Conservation (phyloP, 2,113 vertebrate genomes). For the cattle (Bos taurus) region DNA sequence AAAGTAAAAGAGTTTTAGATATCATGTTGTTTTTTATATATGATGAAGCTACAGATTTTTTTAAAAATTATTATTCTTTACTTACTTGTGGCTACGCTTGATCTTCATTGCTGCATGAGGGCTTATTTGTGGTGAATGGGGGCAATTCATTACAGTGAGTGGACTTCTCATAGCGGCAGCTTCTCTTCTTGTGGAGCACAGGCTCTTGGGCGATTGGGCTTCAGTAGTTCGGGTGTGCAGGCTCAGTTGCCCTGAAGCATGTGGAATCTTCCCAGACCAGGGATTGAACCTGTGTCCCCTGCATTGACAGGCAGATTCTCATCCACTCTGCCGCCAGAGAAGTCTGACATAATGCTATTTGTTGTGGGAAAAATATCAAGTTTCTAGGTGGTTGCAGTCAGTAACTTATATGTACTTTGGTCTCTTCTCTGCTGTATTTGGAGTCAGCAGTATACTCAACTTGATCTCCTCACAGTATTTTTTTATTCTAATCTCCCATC, state of each 20-base stretch:
- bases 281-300: not conserved
- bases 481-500: not conserved
- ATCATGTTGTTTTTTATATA: not conserved
- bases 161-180: accelerated
- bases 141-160: not conserved
- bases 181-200: not conserved
- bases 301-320: not conserved
- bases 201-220: not conserved
- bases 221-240: not conserved
- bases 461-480: not conserved
- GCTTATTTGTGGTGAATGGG: not conserved
- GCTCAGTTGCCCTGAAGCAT: not conserved
- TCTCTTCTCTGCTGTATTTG: not conserved
- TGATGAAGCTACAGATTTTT: not conserved
- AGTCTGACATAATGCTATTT: not conserved
- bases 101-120: not conserved
- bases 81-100: not conserved
- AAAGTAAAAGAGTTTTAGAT: not conserved
- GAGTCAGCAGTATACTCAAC: not conserved
- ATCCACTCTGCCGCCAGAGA: not conserved
- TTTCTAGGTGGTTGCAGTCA: not conserved
- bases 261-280: not conserved
- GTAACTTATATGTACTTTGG: not conserved
- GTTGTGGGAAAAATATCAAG: not conserved
- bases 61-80: accelerated